phyloP scores from a whole-genome alignment of 2,797 vertebrate species.

The Buceros bicornis region DNA sequence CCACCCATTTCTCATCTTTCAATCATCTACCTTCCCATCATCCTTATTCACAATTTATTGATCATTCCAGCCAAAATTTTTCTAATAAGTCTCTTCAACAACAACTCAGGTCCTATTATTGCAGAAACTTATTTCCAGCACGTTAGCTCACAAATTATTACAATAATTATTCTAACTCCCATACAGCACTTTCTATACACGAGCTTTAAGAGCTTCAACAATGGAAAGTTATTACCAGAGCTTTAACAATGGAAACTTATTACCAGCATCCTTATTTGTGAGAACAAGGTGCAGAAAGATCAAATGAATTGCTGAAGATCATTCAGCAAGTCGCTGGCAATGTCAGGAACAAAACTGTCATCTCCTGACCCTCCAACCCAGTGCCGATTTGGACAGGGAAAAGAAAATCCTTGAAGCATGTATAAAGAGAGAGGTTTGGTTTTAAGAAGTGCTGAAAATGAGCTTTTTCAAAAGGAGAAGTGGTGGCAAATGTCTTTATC shows the following conservation, averaged over 20 bases:
- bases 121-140: neutral
- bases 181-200: neutral
- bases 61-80: slow-evolving; percentile 9
- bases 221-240: slow-evolving; percentile 62
- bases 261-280: slow-evolving; percentile 50
- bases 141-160: neutral
- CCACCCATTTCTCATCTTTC: neutral
- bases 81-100: neutral
- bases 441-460: neutral
- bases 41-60: neutral
- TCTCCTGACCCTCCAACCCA: neutral
- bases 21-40: neutral
- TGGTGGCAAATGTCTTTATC: neutral
- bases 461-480: neutral
- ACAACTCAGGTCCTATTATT: neutral
- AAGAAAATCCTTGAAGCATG: neutral
- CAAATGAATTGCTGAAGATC: slow-evolving; percentile 44
- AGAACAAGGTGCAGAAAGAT: neutral
- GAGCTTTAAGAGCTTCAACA: slow-evolving; percentile 47
- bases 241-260: slow-evolving; percentile 61
- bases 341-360: neutral
- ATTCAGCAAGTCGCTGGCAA: neutral
- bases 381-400: neutral
- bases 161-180: slow-evolving; percentile 39
- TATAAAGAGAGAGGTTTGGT: neutral